Evolutionary conservation across 2,113 vertebrate species (phyloP).

Genomic region (Aegotheles bennettii): DNA sequence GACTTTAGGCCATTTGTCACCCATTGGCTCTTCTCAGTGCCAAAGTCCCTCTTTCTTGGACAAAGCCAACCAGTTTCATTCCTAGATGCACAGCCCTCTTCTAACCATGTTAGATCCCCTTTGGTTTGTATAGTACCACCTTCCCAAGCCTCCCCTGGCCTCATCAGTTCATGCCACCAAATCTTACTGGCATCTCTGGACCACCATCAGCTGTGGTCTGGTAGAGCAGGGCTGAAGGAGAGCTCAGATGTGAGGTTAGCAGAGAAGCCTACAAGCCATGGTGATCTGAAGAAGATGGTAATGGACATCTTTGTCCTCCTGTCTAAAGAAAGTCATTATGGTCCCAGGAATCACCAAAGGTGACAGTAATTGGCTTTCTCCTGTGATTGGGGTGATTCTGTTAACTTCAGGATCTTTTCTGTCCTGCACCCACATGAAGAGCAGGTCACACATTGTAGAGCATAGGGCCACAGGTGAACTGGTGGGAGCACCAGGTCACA

Average conservation of each 20-base stretch:
- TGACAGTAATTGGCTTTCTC: not conserved
- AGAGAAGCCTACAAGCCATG: not conserved
- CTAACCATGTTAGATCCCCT: not conserved
- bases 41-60: not conserved
- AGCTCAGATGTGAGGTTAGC: not conserved
- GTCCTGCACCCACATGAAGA: not conserved
- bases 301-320: not conserved
- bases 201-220: not conserved
- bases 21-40: not conserved
- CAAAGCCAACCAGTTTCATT: not conserved
- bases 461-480: not conserved
- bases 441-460: accelerated
- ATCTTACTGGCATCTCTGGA: not conserved
- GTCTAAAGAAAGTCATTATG: not conserved
- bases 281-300: not conserved
- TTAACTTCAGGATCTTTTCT: not conserved
- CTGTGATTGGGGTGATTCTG: not conserved
- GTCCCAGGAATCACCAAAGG: not conserved
- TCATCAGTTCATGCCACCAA: not conserved
- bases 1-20: not conserved
- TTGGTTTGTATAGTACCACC: not conserved
- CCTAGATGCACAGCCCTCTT: not conserved
- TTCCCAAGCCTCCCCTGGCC: not conserved
- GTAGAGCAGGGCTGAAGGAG: not conserved
- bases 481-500: not conserved